Base-by-base conservation (phyloP, 2,888 invertebrate genomes). In the Drosophila cognata region DNA sequence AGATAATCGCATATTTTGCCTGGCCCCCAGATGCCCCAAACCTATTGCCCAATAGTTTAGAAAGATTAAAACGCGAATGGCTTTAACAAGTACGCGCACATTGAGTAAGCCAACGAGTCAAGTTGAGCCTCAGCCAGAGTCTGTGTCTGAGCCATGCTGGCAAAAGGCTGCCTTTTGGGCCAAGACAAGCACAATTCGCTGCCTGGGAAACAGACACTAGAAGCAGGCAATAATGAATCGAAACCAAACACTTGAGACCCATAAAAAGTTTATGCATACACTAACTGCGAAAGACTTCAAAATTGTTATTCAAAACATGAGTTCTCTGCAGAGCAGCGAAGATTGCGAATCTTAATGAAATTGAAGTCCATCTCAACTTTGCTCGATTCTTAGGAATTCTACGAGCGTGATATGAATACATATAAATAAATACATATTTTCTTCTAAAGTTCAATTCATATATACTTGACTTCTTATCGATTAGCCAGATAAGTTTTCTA, bases 11-110 rank as follows among this genome's bases (percentile, higher is more conserved):
- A 58, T 52, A 63, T 74, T 46, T 71, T 78, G 38, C 18, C 48
- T 58, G 56, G 46, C 73, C 50, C 43, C 66, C 58, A 55, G 68
- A 52, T 56, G 74, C 60, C 77, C 72, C 73, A 71, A 82, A 72
- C 66, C 52, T 71, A 77, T 88, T 89, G 78, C 79, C 75, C 88
- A 88, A 88, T 88, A 84, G 82, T 88, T 88, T 78, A 88, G 86
- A 87, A 88, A 83, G 81, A 86, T 88, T 81, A 73, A 88, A 83
- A 86, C 84, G 84, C 84, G 82, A 82, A 82, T 79, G 48, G 43
- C 63, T 66, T 58, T 21, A 58, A 52, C 75, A 62, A 52, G 61
- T 61, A 75, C 46, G 59, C 57, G 57, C 74, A 81, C 72, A 77
- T 88, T 86, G 88, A 67, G 71, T 75, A 85, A 82, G 66, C 66